Percentiles rank a stretch among this genome's conserved stretches.
phyloP scores from a whole-genome alignment of 2,797 vertebrate genomes.

The Epinephelus awoara region DNA sequence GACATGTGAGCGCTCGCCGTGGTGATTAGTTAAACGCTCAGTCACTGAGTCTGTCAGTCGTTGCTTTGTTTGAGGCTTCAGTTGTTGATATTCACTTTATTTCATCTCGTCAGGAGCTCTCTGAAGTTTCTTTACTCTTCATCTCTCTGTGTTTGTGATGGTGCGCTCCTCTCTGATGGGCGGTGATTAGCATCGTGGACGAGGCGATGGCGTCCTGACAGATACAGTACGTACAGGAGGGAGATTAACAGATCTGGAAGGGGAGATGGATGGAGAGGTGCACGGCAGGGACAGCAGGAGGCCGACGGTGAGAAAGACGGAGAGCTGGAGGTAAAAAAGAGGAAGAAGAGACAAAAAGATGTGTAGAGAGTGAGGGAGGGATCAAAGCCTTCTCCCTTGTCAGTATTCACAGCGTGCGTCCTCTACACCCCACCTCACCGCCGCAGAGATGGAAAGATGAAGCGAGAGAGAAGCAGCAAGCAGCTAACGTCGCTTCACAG shows the following conservation, averaged over 20 bases:
- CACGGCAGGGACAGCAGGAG: slow-evolving; percentile 28
- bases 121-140: slow-evolving; percentile 7
- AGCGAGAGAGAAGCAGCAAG: slow-evolving; percentile 47
- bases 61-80: slow-evolving; percentile 12
- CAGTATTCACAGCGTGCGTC: slow-evolving; percentile 69
- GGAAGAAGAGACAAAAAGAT: slow-evolving; percentile 39
- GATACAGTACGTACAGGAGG: slow-evolving; percentile 12
- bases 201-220: neutral
- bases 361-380: slow-evolving; percentile 11
- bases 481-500: slow-evolving; percentile 53
- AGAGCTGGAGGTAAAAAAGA: slow-evolving; percentile 4
- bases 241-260: neutral
- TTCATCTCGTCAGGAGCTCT: slow-evolving; percentile 3
- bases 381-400: slow-evolving; percentile 70
- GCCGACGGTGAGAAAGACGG: neutral
- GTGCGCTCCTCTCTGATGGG: slow-evolving; percentile 22
- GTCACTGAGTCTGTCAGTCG: slow-evolving; percentile 1
- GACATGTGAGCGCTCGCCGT: too few relatives aligned
- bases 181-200: slow-evolving; percentile 31
- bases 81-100: neutral
- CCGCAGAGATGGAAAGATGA: slow-evolving; percentile 63
- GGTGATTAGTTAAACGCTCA: slow-evolving; percentile 2
- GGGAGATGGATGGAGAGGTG: slow-evolving; percentile 14
- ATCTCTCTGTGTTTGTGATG: neutral
- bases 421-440: slow-evolving; percentile 52